These are phyloP conservation scores for Drosophila tropicalis DNA, from an alignment of 1,140 invertebrate genomes.

Conservation along the genomic window DNA sequence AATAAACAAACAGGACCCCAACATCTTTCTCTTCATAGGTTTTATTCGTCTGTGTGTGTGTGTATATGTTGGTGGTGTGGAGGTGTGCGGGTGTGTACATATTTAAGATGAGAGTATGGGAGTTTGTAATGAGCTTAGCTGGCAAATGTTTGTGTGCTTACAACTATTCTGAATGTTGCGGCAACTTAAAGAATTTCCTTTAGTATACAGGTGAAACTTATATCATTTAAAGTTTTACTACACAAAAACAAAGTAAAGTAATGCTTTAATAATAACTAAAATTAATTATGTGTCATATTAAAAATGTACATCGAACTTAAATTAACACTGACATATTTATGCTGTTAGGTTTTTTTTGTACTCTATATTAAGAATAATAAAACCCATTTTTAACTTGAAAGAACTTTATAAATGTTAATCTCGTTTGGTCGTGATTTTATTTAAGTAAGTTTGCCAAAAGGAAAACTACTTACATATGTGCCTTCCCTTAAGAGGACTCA, in stretches of 20 bases:
- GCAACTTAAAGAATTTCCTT: conserved; percentile 36
- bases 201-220: not conserved
- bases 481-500: too few species aligned
- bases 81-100: too few species aligned
- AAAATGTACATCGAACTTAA: conserved; percentile 1
- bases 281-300: not conserved
- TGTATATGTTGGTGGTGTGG: not conserved
- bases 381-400: too few species aligned
- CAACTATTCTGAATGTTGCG: conserved; percentile 5
- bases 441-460: too few species aligned
- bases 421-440: too few species aligned
- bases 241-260: not conserved
- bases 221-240: conserved; percentile 6
- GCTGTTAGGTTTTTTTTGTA: not conserved
- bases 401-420: too few species aligned
- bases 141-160: conserved; percentile 15
- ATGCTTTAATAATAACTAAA: not conserved
- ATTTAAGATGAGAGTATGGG: not conserved
- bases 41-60: not conserved
- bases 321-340: conserved; percentile 4
- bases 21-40: conserved; percentile 18
- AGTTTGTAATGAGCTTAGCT: conserved; percentile 46
- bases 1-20: conserved; percentile 63
- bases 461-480: too few species aligned
- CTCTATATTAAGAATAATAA: not conserved